Base-by-base conservation (phyloP, 2,797 vertebrate genomes). In the Hirundo rustica region DNA sequence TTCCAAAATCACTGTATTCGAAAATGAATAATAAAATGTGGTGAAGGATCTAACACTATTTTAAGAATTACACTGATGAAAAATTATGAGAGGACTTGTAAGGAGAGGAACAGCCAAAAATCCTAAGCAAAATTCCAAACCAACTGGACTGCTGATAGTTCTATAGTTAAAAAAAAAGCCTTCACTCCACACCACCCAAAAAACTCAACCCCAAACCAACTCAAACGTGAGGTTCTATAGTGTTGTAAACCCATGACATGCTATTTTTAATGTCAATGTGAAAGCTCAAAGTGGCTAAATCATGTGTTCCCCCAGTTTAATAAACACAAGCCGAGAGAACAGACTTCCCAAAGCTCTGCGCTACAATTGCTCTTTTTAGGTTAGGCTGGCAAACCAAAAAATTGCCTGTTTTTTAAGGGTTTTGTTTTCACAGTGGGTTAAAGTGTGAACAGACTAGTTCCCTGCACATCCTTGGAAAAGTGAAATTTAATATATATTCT, bases 121-220 rank as follows among this genome's bases (percentile, higher is more conserved):
- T 1, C 0, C 17, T 57, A 22, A 36, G 30, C 6, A 72, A 60
- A 67, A 40, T 11, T 36, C 13, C 5, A 27, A 64, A 36, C 5
- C 25, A 58, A 23, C 27, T 70, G 47, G 78, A 83, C 50, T 78
- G 11, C 16, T 81, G 47, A 36, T 11, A 22, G 18, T 22, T 65
- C 20, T 81, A 1, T 11, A 17, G 11, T 30, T 89, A 40, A 34
- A 64, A 62, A 45, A 42, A 42, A 16, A 44, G 13, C 3, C 8
- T 1, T 0, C 7, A 13, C 7, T 5, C 6, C 6, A 27, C 2
- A 26, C 5, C 9, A 16, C 4, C 4, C 2, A 4, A 32, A 22
- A 34, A 34, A 25, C 14, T 16, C 21, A 53, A 29, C 6, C 10
- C 6, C 10, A 34, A 58, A 19, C 11, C 19, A 68, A 29, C 10